A percentile compares a stretch with the other conserved stretches of the same genome.
These are phyloP conservation scores for Diorhabda sublineata DNA, from an alignment of 1,140 invertebrate genomes.

Conservation along the genomic window DNA sequence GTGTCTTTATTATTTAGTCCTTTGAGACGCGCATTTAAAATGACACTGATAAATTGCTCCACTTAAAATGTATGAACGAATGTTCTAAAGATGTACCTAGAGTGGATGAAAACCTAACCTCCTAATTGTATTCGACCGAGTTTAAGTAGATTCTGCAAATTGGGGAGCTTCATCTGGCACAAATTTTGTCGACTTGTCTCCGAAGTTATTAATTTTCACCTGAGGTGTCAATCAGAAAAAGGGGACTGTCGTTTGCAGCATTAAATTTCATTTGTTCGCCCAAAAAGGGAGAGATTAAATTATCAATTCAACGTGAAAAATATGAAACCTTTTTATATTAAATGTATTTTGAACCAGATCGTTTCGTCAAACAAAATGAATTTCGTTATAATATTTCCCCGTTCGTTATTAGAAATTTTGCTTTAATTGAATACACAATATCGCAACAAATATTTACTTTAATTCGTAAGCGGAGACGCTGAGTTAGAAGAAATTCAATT, in stretches of 20 bases:
- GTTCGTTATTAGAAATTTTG: no score
- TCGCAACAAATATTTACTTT: no score
- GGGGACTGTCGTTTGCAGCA: background rate
- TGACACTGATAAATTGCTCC: constrained; percentile 2
- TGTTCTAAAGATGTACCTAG: background rate
- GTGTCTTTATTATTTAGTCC: background rate
- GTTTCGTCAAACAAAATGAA: no score
- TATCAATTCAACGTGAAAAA: no score
- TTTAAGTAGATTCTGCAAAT: constrained; percentile 1
- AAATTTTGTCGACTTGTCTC: background rate
- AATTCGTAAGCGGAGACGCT: no score
- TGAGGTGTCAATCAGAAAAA: constrained; percentile 2
- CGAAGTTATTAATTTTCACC: background rate
- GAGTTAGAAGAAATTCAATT: no score
- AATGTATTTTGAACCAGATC: no score
- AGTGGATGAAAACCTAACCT: background rate
- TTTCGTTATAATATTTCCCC: no score
- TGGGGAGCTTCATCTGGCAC: background rate
- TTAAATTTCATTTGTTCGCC: background rate
- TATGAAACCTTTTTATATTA: no score
- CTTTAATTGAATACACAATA: no score
- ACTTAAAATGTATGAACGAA: constrained; percentile 3
- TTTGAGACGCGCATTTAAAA: background rate
- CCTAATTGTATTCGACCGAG: background rate
- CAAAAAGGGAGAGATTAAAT: no score